phyloP scores from a whole-genome alignment of 37 sponge, comb jelly and placozoan species.

The Eunapius fragilis region DNA sequence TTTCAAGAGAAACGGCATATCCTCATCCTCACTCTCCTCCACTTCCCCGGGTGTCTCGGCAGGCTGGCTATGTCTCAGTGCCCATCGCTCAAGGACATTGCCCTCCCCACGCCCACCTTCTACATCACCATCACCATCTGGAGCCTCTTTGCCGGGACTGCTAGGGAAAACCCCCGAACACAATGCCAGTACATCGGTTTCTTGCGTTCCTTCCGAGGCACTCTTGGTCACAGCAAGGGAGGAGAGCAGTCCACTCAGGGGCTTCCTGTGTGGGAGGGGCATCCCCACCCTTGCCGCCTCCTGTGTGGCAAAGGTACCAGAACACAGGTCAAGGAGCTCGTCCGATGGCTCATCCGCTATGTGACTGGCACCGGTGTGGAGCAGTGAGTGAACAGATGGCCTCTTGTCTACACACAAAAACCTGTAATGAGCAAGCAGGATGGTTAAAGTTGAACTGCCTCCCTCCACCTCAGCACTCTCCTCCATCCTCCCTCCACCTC shows the following conservation, averaged over 20 bases:
- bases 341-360: neutral
- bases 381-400: neutral
- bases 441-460: too few species aligned
- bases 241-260: conserved; percentile 41
- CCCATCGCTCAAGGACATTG: conserved; percentile 42
- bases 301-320: conserved; percentile 38
- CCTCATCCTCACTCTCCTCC: conserved; percentile 53
- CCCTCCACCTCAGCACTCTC: too few species aligned
- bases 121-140: neutral
- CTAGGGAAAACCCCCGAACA: conserved; percentile 72
- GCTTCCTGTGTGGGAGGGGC: neutral
- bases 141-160: neutral
- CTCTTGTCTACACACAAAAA: conserved; percentile 58
- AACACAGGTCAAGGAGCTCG: conserved; percentile 56
- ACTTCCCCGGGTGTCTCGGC: neutral
- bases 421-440: conserved; percentile 23
- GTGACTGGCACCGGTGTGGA: neutral
- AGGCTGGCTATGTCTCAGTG: conserved; percentile 30
- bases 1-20: conserved; percentile 59
- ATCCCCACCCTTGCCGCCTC: neutral
- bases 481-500: too few species aligned
- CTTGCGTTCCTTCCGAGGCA: neutral
- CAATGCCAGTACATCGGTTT: conserved; percentile 43
- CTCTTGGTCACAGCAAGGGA: neutral
- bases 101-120: conserved; percentile 4